These are phyloP conservation scores for Lycocerus yunnanus DNA, from an alignment of 2,888 invertebrate species.

Conservation along the genomic window DNA sequence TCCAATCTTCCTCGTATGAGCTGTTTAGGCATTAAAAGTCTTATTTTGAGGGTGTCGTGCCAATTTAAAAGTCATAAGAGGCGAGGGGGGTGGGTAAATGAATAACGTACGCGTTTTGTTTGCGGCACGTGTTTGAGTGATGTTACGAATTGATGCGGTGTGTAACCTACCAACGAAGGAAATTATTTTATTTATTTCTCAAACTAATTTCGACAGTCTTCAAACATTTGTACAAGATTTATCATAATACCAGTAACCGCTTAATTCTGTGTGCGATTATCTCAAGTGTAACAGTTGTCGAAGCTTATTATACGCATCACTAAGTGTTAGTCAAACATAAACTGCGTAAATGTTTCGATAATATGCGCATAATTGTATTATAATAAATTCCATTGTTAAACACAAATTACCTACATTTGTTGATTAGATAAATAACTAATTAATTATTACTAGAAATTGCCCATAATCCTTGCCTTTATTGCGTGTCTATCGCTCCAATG, in stretches of 20 bases:
- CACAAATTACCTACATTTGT: not conserved
- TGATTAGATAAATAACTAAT: not conserved
- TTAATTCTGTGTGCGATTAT: conserved; percentile 26
- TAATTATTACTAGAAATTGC: not conserved
- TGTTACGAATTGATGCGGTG: conserved; percentile 36
- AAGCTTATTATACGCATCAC: conserved; percentile 50
- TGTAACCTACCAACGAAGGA: conserved; percentile 8
- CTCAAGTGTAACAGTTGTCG: conserved; percentile 42
- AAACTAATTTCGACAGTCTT: not conserved
- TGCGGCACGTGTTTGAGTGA: conserved; percentile 35
- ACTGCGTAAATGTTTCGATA: conserved; percentile 40
- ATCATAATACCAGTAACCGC: conserved; percentile 7
- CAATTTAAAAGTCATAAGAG: conserved; percentile 3
- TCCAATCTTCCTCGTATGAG: not conserved
- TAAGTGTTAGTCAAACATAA: conserved; percentile 52
- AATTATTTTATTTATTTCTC: not conserved
- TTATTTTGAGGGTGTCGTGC: not conserved
- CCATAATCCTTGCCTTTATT: not conserved
- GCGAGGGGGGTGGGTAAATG: conserved; percentile 1
- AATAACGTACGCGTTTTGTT: not conserved
- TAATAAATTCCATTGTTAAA: conserved; percentile 17
- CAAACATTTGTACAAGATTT: conserved; percentile 9
- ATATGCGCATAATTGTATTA: conserved; percentile 24
- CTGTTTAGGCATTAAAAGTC: not conserved
- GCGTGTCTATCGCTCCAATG: not conserved